phyloP scores from a whole-genome alignment of 2,797 vertebrate species.

The Paratrypauchen microcephalus region DNA sequence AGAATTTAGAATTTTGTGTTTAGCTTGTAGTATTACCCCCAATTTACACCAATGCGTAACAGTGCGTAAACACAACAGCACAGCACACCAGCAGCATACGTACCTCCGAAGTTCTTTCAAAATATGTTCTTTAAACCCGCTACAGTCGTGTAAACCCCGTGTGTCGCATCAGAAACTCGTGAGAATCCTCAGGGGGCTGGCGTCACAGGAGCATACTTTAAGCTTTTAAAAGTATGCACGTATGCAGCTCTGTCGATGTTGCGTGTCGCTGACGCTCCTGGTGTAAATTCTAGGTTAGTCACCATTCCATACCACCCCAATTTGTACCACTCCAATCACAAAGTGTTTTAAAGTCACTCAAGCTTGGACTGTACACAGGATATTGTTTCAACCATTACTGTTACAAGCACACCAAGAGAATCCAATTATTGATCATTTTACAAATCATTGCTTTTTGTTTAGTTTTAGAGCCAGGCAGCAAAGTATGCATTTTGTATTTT shows the following conservation, averaged over 20 bases:
- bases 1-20: not conserved
- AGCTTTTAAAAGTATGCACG: no score
- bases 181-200: no score
- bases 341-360: not conserved
- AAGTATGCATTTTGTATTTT: slow-evolving; percentile 19
- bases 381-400: slow-evolving; percentile 11
- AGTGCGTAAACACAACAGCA: no score
- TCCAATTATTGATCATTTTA: slow-evolving; percentile 33
- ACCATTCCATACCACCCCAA: not conserved
- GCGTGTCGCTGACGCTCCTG: no score
- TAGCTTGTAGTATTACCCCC: not conserved
- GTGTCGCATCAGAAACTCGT: no score
- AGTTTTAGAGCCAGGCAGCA: slow-evolving; percentile 17
- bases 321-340: not conserved
- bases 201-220: no score
- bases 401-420: slow-evolving; percentile 19
- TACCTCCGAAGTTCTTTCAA: no score
- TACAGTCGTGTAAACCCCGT: no score
- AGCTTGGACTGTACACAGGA: slow-evolving; percentile 15
- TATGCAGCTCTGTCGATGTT: no score
- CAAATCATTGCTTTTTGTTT: slow-evolving; percentile 31
- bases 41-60: no score
- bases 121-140: no score
- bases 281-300: not conserved
- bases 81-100: no score